These are phyloP conservation scores for Heterocephalus glaber DNA, from an alignment of 2,113 vertebrate genomes.

Conservation along the genomic window DNA sequence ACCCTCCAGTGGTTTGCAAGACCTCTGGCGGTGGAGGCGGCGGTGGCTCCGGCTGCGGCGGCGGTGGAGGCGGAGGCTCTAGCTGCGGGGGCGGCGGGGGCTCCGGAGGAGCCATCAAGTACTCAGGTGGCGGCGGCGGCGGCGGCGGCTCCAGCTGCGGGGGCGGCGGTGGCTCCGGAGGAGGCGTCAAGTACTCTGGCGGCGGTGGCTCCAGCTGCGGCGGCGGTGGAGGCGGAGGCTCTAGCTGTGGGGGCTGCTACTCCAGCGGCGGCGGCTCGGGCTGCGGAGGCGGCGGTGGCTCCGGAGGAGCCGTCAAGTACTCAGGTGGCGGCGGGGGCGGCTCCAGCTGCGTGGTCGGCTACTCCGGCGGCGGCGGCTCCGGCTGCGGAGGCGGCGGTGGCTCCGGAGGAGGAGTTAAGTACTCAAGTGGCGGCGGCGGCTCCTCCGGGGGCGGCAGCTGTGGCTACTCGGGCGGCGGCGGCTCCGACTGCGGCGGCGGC, in stretches of 20 bases:
- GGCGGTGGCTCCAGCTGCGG: neutral
- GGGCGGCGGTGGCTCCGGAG: neutral
- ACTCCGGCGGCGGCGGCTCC: neutral
- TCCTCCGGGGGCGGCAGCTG: neutral
- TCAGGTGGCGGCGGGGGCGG: neutral
- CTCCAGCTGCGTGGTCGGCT: neutral
- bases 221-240: neutral
- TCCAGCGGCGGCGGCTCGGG: neutral
- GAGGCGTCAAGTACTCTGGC: neutral
- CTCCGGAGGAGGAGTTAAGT: neutral
- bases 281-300: neutral
- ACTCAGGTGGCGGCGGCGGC: neutral
- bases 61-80: neutral
- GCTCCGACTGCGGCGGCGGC: neutral
- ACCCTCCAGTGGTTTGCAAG: slow-evolving; percentile 61
- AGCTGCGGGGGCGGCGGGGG: neutral
- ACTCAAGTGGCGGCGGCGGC: neutral
- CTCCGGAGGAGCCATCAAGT: neutral
- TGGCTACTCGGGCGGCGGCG: neutral
- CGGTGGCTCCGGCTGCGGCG: neutral
- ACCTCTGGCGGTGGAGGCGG: slow-evolving; percentile 37
- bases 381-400: neutral
- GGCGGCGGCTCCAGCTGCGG: neutral
- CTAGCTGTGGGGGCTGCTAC: neutral
- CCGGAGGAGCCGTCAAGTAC: neutral